Evolutionary conservation across 2,113 vertebrate species (phyloP).

Genomic region (Tinamus guttatus): DNA sequence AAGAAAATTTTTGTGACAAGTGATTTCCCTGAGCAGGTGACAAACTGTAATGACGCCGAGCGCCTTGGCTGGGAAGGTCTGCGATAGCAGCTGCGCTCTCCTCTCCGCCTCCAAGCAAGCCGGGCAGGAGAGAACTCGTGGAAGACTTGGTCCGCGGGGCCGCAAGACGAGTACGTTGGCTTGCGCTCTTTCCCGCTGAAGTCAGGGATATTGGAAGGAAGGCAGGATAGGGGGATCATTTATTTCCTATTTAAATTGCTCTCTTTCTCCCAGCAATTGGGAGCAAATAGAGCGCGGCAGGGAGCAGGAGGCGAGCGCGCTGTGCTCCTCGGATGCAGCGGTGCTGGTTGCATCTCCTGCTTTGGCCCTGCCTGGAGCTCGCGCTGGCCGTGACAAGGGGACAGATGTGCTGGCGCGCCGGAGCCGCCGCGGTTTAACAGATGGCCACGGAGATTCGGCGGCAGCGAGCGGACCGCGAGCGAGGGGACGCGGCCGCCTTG

Average conservation of each 20-base stretch:
- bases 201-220: neutral
- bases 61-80: conserved; percentile 55
- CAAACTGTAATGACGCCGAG: conserved; percentile 51
- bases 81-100: conserved; percentile 53
- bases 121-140: neutral
- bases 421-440: too few relatives aligned
- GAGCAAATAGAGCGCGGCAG: neutral
- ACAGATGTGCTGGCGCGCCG: accelerated
- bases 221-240: neutral
- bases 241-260: neutral
- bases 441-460: neutral
- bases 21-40: conserved; percentile 74
- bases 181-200: neutral
- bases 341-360: neutral
- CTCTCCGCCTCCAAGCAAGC: neutral
- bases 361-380: neutral
- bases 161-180: neutral
- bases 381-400: neutral
- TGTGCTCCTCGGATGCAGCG: accelerated
- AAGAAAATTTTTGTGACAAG: conserved; percentile 74
- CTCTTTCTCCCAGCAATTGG: neutral
- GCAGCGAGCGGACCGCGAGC: too few relatives aligned
- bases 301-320: neutral
- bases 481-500: neutral
- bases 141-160: neutral